Conservation (phyloP, 2,797 vertebrate species). For the Mastacembelus armatus region DNA sequence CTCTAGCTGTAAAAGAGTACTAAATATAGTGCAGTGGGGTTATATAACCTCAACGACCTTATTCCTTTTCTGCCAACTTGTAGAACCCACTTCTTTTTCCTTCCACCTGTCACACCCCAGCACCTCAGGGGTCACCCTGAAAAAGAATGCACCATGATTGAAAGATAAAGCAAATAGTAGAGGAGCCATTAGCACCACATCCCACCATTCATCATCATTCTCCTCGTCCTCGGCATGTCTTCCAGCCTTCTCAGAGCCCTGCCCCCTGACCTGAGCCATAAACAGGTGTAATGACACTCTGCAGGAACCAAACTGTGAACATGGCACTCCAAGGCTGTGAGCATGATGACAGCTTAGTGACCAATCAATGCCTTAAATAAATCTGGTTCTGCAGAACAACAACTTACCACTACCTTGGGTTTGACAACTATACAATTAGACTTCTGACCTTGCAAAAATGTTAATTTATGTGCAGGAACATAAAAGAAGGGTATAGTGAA, state of each 20-base stretch:
- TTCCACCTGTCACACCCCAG: slow-evolving; percentile 54
- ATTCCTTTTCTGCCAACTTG: slow-evolving; percentile 16
- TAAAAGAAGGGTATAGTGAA: background rate
- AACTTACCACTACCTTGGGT: slow-evolving; percentile 40
- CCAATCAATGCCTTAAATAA: slow-evolving; percentile 56
- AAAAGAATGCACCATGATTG: slow-evolving; percentile 11
- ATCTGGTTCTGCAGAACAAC: slow-evolving; percentile 18
- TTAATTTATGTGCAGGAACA: slow-evolving; percentile 17
- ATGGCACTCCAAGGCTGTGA: slow-evolving; percentile 37
- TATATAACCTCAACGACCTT: slow-evolving; percentile 21
- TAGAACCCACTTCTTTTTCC: slow-evolving; percentile 31
- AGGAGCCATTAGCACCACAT: slow-evolving; percentile 42
- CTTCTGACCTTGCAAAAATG: slow-evolving; percentile 28
- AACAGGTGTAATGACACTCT: slow-evolving; percentile 57
- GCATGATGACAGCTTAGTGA: slow-evolving; percentile 57
- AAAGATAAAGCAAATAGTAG: slow-evolving; percentile 24
- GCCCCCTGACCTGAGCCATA: slow-evolving; percentile 65
- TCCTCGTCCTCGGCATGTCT: slow-evolving; percentile 49
- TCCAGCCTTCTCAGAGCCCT: slow-evolving; percentile 13
- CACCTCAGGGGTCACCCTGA: slow-evolving; percentile 16
- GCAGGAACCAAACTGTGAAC: slow-evolving; percentile 51
- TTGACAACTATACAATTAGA: slow-evolving; percentile 41
- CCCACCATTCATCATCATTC: slow-evolving; percentile 35
- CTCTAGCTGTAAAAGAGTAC: slow-evolving; percentile 4
- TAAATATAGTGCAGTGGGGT: slow-evolving; percentile 27